phyloP scores from a whole-genome alignment of 2,113 vertebrate genomes.

The Xiphophorus maculatus region DNA sequence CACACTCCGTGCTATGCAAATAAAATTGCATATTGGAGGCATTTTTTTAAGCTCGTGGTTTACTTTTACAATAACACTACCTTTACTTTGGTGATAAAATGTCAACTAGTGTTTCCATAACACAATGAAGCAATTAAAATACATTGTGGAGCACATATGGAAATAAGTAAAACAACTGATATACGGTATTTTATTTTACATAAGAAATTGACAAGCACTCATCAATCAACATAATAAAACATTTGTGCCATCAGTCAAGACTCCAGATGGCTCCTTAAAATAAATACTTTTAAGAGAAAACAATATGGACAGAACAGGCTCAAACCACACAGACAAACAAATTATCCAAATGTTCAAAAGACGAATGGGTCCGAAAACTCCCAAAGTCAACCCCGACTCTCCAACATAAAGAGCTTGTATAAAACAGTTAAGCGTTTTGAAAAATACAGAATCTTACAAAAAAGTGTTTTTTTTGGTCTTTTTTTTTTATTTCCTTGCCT shows the following conservation, averaged over 20 bases:
- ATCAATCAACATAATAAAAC: conserved; percentile 81
- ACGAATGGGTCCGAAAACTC: conserved; percentile 67
- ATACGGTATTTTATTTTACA: conserved; percentile 82
- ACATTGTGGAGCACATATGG: not conserved
- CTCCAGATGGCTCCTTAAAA: conserved; percentile 75
- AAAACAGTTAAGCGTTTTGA: conserved; percentile 80
- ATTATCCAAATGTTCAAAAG: conserved; percentile 72
- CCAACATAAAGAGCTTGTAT: conserved; percentile 76
- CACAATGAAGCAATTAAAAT: not conserved
- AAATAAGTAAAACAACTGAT: conserved; percentile 41
- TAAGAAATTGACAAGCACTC: conserved; percentile 82
- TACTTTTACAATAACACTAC: no score
- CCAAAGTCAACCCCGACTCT: conserved; percentile 70
- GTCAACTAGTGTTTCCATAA: not conserved
- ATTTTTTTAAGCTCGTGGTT: no score
- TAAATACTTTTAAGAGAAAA: conserved; percentile 84
- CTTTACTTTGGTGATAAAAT: not conserved
- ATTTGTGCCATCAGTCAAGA: conserved; percentile 70
- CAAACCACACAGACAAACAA: conserved; percentile 74
- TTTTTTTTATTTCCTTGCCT: conserved; percentile 57
- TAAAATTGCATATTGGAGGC: no score
- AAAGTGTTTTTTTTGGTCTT: conserved; percentile 11
- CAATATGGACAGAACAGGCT: conserved; percentile 80
- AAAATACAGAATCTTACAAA: conserved; percentile 86
- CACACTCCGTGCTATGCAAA: no score